These are phyloP conservation scores for Halesus radiatus DNA, from an alignment of 1,140 invertebrate genomes.

Conservation along the genomic window DNA sequence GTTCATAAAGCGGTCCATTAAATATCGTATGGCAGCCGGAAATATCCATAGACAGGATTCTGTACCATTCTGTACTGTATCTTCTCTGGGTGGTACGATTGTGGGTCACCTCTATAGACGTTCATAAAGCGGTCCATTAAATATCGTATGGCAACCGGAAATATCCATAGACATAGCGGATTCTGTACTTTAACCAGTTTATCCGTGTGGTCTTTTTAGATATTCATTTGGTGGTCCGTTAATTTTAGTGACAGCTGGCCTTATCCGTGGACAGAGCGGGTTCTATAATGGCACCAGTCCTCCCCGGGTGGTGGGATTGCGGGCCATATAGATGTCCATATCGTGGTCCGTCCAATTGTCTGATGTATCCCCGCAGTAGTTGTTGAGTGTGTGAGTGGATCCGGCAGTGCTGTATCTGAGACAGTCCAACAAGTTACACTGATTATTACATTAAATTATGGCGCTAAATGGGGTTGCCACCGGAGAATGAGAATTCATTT, in stretches of 20 bases:
- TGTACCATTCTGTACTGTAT: too few species aligned
- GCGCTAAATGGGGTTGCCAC: constrained; percentile 35
- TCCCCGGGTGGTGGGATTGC: constrained; percentile 88
- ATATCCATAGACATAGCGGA: too few species aligned
- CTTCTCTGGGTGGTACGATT: neutral
- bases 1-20: too few species aligned
- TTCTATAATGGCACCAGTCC: constrained; percentile 86
- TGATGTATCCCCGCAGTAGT: constrained; percentile 81
- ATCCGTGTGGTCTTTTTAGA: too few species aligned
- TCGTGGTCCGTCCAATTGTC: constrained; percentile 96
- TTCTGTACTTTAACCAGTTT: too few species aligned
- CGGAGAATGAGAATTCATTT: neutral
- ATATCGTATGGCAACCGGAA: too few species aligned
- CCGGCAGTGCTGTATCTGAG: constrained; percentile 78
- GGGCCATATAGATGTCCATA: constrained; percentile 94
- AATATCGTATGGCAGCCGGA: too few species aligned
- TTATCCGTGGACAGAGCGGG: constrained; percentile 45
- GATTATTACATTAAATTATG: constrained; percentile 54
- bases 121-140: neutral
- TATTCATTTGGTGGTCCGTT: too few species aligned
- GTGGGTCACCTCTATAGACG: neutral
- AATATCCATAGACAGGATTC: too few species aligned
- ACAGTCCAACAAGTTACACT: constrained; percentile 57
- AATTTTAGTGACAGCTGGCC: neutral
- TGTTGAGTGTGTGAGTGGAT: constrained; percentile 84